Evolutionary conservation across 2,797 vertebrate species (phyloP).

Genomic region (Enteromius radiatus): DNA sequence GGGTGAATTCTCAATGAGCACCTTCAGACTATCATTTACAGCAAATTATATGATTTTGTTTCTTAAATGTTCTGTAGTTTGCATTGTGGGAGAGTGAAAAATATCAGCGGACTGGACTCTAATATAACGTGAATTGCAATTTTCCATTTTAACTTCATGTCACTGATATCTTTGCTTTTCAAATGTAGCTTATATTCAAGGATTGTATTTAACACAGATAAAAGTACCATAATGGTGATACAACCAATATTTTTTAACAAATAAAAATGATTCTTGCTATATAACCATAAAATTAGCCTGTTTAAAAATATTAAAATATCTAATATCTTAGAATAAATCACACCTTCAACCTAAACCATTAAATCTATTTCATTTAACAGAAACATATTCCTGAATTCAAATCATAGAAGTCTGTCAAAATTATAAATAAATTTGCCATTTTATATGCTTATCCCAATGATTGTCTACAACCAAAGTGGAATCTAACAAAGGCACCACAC

Average conservation of each 20-base stretch:
- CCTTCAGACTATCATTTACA: constrained; percentile 3
- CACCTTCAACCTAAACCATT: constrained; percentile 11
- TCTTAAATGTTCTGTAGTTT: not conserved
- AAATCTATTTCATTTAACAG: constrained; percentile 6
- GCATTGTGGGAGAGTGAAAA: not conserved
- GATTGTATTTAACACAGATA: constrained; percentile 12
- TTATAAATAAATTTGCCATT: constrained; percentile 38
- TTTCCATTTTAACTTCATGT: constrained; percentile 49
- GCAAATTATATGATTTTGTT: not conserved
- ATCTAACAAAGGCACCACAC: constrained; percentile 75
- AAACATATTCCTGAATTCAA: constrained; percentile 25
- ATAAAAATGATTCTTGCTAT: constrained; percentile 2
- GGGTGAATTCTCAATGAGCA: constrained; percentile 5
- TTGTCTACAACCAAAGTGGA: constrained; percentile 79
- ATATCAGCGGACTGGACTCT: not conserved
- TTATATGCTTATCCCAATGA: constrained; percentile 64
- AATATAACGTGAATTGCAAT: not conserved
- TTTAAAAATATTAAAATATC: constrained; percentile 13
- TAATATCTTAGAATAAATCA: not conserved
- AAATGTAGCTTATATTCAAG: constrained; percentile 42
- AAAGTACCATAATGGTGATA: not conserved
- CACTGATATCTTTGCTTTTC: not conserved
- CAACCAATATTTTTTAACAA: not conserved
- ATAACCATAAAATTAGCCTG: constrained; percentile 4
- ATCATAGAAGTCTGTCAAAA: not conserved